Percentiles rank a stretch among this genome's conserved stretches.
Evolutionary conservation across 1,140 invertebrate genomes (phyloP).

Genomic region (Charaxes varanes): DNA sequence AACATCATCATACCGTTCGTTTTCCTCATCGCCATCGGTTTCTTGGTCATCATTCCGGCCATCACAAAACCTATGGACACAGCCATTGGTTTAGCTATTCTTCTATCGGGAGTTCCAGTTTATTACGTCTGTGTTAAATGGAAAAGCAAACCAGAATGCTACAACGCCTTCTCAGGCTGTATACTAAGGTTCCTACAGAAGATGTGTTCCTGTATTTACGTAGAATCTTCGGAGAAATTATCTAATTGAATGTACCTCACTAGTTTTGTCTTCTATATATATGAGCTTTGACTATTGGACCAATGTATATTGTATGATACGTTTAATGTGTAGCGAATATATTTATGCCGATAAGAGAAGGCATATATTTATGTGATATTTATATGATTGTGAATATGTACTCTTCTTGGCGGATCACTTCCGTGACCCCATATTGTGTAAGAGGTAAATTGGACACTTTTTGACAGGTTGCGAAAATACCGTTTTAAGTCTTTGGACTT

Average conservation of each 20-base stretch:
- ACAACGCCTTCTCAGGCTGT: slow-evolving; percentile 48
- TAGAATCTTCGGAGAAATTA: slow-evolving; percentile 60
- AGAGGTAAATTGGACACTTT: no score
- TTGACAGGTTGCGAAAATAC: no score
- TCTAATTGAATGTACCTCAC: no score
- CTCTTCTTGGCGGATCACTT: no score
- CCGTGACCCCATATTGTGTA: no score
- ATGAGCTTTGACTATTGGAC: slow-evolving; percentile 1
- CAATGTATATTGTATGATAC: neutral
- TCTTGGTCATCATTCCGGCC: slow-evolving; percentile 88
- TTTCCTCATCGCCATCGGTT: slow-evolving; percentile 89
- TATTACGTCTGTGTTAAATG: slow-evolving; percentile 92
- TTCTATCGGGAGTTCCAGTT: slow-evolving; percentile 92
- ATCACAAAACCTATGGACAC: slow-evolving; percentile 86
- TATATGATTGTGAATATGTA: neutral
- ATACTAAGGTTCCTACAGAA: slow-evolving; percentile 69
- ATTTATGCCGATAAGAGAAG: no score
- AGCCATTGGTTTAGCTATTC: slow-evolving; percentile 87
- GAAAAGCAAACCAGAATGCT: slow-evolving; percentile 81
- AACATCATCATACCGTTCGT: slow-evolving; percentile 86
- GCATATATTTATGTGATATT: slow-evolving; percentile 2
- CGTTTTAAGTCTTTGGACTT: no score
- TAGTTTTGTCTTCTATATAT: no score
- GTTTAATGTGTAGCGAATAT: no score
- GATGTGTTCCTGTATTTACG: slow-evolving; percentile 63